Evolutionary conservation across 1,140 invertebrate genomes (phyloP).

Genomic region (Lepidurus packardi): DNA sequence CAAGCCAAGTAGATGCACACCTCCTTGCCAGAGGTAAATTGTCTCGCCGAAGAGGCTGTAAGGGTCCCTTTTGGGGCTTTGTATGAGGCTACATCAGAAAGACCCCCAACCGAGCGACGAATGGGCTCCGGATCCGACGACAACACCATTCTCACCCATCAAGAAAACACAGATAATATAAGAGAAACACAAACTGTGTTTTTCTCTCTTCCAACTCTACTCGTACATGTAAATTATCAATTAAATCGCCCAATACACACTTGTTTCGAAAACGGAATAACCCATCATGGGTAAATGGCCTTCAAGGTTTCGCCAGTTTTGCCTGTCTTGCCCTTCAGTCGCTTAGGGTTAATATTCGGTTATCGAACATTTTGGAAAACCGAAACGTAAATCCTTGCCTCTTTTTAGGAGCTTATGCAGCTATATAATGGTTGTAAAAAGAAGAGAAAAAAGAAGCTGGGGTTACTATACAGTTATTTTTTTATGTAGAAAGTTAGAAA

Average conservation of each 20-base stretch:
- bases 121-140: conserved; percentile 7
- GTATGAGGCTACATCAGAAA: conserved; percentile 10
- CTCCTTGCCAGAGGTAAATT: conserved; percentile 4
- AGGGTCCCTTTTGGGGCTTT: neutral
- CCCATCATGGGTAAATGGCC: neutral
- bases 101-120: conserved; percentile 6
- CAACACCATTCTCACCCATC: conserved; percentile 21
- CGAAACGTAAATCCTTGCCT: neutral
- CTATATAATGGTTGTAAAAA: neutral
- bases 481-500: neutral
- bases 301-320: neutral
- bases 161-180: conserved; percentile 8
- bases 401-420: neutral
- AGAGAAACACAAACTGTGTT: conserved; percentile 13
- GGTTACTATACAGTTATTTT: too few relatives aligned
- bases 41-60: conserved; percentile 1
- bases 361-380: neutral
- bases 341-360: too few relatives aligned
- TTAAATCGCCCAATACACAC: neutral
- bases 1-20: neutral
- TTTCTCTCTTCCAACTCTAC: neutral
- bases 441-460: too few relatives aligned
- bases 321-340: too few relatives aligned
- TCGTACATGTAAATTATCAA: conserved; percentile 11
- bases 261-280: conserved; percentile 12